These are phyloP conservation scores for Falco punctatus DNA, from an alignment of 2,113 vertebrate species.

Conservation along the genomic window DNA sequence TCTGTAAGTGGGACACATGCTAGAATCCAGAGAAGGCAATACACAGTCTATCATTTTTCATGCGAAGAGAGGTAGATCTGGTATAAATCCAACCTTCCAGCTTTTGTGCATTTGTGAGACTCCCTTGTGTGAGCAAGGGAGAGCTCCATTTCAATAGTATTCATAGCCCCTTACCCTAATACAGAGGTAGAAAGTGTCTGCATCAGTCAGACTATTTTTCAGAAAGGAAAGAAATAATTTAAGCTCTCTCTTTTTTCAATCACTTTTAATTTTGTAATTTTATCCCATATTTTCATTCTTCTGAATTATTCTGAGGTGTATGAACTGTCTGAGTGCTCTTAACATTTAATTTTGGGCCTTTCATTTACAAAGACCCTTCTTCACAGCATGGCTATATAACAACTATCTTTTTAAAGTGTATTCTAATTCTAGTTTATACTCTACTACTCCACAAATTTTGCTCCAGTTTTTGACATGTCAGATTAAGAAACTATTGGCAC, in stretches of 20 bases:
- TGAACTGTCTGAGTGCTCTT: neutral
- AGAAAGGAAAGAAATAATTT: neutral
- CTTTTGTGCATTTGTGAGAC: neutral
- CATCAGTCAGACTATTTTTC: neutral
- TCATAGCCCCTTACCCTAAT: neutral
- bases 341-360: neutral
- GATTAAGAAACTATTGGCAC: neutral
- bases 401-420: neutral
- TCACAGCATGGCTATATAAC: neutral
- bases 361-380: neutral
- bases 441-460: neutral
- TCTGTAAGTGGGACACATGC: fast-evolving
- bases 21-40: neutral
- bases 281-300: neutral
- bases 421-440: neutral
- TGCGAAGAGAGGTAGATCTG: neutral
- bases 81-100: neutral
- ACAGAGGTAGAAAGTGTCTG: neutral
- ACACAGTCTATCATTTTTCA: neutral
- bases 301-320: neutral
- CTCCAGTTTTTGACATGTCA: neutral
- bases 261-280: neutral
- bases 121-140: neutral
- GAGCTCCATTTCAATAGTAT: neutral
- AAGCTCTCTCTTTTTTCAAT: neutral